Evolutionary conservation across 2,113 vertebrate species (phyloP), one percentile per base, ranked within the genome.

Genomic region (Hylia prasina): DNA sequence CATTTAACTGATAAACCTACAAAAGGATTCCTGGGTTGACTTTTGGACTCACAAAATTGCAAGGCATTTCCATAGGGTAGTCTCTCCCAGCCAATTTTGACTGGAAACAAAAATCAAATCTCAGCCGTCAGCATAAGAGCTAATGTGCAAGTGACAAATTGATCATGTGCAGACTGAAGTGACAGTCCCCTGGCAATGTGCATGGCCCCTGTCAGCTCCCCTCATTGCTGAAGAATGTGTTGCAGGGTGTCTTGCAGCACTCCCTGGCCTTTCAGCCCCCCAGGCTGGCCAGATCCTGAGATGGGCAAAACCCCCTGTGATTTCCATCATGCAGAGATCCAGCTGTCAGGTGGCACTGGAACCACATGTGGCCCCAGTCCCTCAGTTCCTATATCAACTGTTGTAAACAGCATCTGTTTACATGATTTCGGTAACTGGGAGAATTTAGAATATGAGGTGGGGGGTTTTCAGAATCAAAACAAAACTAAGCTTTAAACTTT

Each of bases 21-120:
- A 60, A 83, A 93, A 70, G 15, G 13, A 93, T 73, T 70, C 66
- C 58, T 58, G 17, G 27, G 15, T 40, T 94, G 85, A 95, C 93
- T 96, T 94, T 64, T 71, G 71, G 44, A 95, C 60, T 89, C 66
- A 82, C 8, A 70, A 77, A 96, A 90, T 24, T 83, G 47, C 82
- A 71, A 51, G 13, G 48, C 18, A 81, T 81, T 94, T 92, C 71
- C 51, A 81, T 6, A 83, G 20, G 40, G 37, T 20, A 78, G 51
- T 78, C n/a, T 73, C 30, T 80, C 64, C 56, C 57, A 58, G 42
- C 27, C 54, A 51, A 23, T 81, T 93, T 48, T 60, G 66, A 82
- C 16, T 39, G 31, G 65, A 79, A 93, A 61, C 45, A 90, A 50
- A 76, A 91, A 35, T 60, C 50, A 33, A 86, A 78, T 56, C 51